These are phyloP conservation scores for Poeciliopsis turneri DNA, from an alignment of 2,797 vertebrate species.

Conservation along the genomic window DNA sequence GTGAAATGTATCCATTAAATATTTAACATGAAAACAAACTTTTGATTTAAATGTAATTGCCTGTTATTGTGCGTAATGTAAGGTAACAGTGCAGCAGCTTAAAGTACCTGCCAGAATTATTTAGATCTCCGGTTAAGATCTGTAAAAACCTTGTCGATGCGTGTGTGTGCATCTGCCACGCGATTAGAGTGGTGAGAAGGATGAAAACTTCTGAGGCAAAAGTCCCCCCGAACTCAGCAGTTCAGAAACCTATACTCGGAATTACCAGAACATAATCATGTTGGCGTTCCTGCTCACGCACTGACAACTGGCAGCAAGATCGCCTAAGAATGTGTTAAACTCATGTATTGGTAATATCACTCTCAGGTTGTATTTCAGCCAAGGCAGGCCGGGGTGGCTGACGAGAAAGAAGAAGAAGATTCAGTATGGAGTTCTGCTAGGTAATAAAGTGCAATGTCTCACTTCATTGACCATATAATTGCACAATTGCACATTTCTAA, in stretches of 20 bases:
- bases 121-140: not conserved
- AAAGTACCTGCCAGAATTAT: not conserved
- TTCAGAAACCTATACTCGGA: no score
- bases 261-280: not conserved
- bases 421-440: slow-evolving; percentile 52
- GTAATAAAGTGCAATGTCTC: slow-evolving; percentile 34
- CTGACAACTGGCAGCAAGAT: not conserved
- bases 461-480: no score
- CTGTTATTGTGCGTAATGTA: slow-evolving; percentile 30
- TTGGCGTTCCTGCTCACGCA: not conserved
- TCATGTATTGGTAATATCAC: slow-evolving; percentile 23
- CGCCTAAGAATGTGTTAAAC: not conserved
- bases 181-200: not conserved
- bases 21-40: slow-evolving; percentile 51
- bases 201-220: not conserved
- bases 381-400: slow-evolving; percentile 78
- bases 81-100: not conserved
- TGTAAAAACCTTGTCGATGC: not conserved
- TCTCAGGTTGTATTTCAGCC: slow-evolving; percentile 44
- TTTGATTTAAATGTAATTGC: slow-evolving; percentile 26
- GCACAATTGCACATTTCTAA: no score
- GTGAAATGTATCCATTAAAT: slow-evolving; percentile 32
- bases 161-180: not conserved
- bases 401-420: slow-evolving; percentile 38
- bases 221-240: not conserved